phyloP scores from a whole-genome alignment of 2,888 invertebrate species.

The Chrysolina haemoptera region DNA sequence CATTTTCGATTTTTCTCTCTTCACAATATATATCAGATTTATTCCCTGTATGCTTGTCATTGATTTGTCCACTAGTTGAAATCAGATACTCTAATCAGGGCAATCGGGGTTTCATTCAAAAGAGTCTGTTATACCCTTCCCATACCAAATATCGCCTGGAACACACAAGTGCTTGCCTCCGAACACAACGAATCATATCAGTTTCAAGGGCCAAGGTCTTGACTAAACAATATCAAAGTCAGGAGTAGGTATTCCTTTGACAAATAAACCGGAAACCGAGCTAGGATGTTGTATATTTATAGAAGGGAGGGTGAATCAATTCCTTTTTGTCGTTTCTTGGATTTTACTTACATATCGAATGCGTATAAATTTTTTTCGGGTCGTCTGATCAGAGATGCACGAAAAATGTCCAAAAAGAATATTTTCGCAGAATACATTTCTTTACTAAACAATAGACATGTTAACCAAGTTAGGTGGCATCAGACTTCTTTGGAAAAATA shows the following conservation, averaged over 20 bases:
- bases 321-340: constrained; percentile 6
- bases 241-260: constrained; percentile 14
- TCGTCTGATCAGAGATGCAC: background rate
- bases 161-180: background rate
- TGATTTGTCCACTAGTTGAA: background rate
- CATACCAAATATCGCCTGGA: background rate
- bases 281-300: constrained; percentile 1
- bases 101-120: too few relatives aligned
- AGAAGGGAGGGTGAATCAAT: background rate
- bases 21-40: too few relatives aligned
- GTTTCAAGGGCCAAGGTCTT: constrained; percentile 9
- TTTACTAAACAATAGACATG: background rate
- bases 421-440: background rate
- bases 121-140: too few relatives aligned
- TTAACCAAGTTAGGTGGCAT: too few relatives aligned
- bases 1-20: too few relatives aligned
- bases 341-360: background rate
- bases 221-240: constrained; percentile 23
- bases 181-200: background rate
- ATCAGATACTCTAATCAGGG: background rate
- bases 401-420: background rate
- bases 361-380: background rate
- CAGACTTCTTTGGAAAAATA: too few relatives aligned
- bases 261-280: constrained; percentile 16
- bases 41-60: too few relatives aligned